These are phyloP conservation scores for Onchidella celtica DNA, from an alignment of 2,888 invertebrate species.

Conservation along the genomic window DNA sequence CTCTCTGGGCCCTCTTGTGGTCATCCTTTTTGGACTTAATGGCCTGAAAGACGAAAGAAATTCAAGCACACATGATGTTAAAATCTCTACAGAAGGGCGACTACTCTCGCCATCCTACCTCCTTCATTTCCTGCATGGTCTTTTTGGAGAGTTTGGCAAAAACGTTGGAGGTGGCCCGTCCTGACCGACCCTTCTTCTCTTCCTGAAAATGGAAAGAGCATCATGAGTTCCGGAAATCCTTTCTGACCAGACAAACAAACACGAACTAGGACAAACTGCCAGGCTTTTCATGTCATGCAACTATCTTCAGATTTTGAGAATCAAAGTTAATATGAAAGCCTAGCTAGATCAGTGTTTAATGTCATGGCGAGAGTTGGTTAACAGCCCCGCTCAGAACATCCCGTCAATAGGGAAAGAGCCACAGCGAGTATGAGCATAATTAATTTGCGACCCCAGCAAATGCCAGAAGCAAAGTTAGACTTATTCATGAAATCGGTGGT, in stretches of 20 bases:
- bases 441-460: too few relatives aligned
- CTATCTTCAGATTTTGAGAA: neutral
- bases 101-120: slow-evolving; percentile 68
- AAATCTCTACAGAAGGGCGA: slow-evolving; percentile 32
- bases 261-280: slow-evolving; percentile 4
- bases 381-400: too few relatives aligned
- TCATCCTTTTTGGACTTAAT: slow-evolving; percentile 52
- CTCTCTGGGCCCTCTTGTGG: slow-evolving; percentile 74
- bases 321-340: neutral
- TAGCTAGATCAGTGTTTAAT: too few relatives aligned
- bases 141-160: slow-evolving; percentile 81
- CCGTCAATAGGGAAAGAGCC: slow-evolving; percentile 40
- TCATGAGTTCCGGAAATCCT: neutral
- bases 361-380: too few relatives aligned
- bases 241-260: slow-evolving; percentile 16
- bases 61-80: slow-evolving; percentile 18
- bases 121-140: slow-evolving; percentile 82
- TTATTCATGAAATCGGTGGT: too few relatives aligned
- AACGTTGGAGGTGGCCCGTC: slow-evolving; percentile 81
- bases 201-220: slow-evolving; percentile 48
- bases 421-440: too few relatives aligned
- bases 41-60: slow-evolving; percentile 50
- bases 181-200: slow-evolving; percentile 62
- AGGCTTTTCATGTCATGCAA: too few relatives aligned
- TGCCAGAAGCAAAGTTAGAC: too few relatives aligned